phyloP scores from a whole-genome alignment of 2,797 vertebrate species.

The Prionace glauca region DNA sequence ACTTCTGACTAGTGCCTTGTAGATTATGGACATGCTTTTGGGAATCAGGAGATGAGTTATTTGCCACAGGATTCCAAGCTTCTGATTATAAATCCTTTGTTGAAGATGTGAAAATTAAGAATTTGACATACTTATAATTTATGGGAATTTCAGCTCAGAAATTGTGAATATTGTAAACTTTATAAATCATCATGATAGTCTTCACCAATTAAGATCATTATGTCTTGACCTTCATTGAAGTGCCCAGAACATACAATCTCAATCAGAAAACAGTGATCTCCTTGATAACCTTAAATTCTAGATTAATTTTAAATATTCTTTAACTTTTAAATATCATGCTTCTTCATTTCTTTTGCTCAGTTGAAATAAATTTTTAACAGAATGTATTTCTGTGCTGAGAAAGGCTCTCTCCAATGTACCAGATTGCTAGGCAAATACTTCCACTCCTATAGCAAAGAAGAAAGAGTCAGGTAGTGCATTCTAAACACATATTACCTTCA shows the following conservation, averaged over 20 bases:
- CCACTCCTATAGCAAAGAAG: neutral
- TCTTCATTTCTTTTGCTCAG: neutral
- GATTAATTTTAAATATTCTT: neutral
- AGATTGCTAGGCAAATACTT: neutral
- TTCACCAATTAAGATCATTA: slow-evolving; percentile 18
- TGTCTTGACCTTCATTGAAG: slow-evolving; percentile 9
- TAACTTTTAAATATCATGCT: neutral
- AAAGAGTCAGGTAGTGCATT: neutral
- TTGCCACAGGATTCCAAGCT: too few relatives aligned
- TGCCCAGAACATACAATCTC: neutral
- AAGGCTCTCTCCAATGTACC: neutral
- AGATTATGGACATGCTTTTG: too few relatives aligned
- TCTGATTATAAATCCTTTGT: neutral
- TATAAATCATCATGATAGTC: slow-evolving; percentile 14
- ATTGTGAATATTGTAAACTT: neutral
- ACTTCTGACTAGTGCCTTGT: too few relatives aligned
- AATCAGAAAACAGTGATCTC: slow-evolving; percentile 4
- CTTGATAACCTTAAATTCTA: neutral
- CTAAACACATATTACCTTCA: neutral
- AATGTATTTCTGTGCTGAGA: neutral
- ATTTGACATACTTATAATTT: neutral
- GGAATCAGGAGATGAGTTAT: too few relatives aligned
- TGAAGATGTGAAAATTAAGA: neutral
- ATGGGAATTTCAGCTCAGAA: neutral
- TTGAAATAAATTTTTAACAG: neutral